Evolutionary conservation across 2,888 invertebrate species (phyloP).

Genomic region (Morpho achilles): DNA sequence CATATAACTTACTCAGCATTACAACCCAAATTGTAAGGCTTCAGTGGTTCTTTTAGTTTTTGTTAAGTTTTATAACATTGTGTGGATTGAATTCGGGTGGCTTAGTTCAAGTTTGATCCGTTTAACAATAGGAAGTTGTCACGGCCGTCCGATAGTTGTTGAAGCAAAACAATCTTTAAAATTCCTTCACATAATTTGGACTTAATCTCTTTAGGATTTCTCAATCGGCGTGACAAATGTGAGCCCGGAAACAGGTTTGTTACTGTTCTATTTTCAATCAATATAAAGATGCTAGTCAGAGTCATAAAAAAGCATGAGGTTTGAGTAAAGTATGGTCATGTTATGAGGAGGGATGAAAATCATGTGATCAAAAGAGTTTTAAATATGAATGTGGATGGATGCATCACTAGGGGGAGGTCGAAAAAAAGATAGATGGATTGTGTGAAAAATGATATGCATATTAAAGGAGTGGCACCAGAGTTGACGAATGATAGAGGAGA

Average conservation of each 20-base stretch:
- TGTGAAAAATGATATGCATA: no score
- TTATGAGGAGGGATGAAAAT: no score
- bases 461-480: no score
- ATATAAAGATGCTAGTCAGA: no score
- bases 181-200: conserved; percentile 20
- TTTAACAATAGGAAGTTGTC: conserved; percentile 54
- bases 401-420: no score
- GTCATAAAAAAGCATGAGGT: no score
- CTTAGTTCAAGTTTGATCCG: conserved; percentile 50
- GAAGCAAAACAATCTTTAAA: conserved; percentile 44
- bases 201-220: not conserved
- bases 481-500: no score
- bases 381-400: no score
- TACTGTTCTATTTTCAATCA: not conserved
- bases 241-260: not conserved
- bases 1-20: conserved; percentile 23
- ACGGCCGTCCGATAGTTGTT: conserved; percentile 53
- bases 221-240: not conserved
- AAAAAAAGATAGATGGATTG: no score
- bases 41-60: conserved; percentile 54
- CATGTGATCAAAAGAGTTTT: no score
- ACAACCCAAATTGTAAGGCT: conserved; percentile 53
- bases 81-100: conserved; percentile 48
- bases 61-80: conserved; percentile 58
- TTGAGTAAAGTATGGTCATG: no score